Percentiles rank a stretch among this genome's conserved stretches.
Conservation (phyloP, 2,888 invertebrate genomes). For the Melolontha melolontha region DNA sequence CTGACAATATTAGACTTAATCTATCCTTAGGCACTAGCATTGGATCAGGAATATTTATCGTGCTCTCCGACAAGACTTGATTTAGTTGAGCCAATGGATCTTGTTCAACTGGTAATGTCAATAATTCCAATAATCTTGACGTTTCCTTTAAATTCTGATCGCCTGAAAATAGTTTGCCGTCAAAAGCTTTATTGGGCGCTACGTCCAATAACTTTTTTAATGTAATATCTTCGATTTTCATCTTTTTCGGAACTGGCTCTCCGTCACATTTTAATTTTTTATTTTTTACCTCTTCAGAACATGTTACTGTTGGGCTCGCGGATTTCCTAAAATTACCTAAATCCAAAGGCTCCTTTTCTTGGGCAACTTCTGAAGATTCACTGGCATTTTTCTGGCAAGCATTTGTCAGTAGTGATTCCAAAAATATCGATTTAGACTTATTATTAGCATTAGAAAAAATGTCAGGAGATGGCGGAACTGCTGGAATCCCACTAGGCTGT, state of each 20-base stretch:
- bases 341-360: slow-evolving; percentile 77
- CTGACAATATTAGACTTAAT: slow-evolving; percentile 76
- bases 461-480: slow-evolving; percentile 78
- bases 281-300: slow-evolving; percentile 78
- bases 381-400: slow-evolving; percentile 60
- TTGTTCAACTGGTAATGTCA: slow-evolving; percentile 64
- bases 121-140: slow-evolving; percentile 64
- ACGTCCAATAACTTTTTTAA: slow-evolving; percentile 68
- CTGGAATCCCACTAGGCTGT: slow-evolving; percentile 78
- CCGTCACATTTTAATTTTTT: slow-evolving; percentile 60
- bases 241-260: slow-evolving; percentile 68
- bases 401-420: slow-evolving; percentile 70
- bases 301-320: slow-evolving; percentile 80
- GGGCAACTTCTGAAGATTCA: slow-evolving; percentile 48
- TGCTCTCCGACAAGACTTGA: slow-evolving; percentile 74
- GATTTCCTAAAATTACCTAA: slow-evolving; percentile 76
- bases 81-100: slow-evolving; percentile 79
- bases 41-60: slow-evolving; percentile 83
- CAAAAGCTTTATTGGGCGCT: slow-evolving; percentile 52
- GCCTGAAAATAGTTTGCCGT: slow-evolving; percentile 45
- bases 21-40: slow-evolving; percentile 83
- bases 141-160: slow-evolving; percentile 54
- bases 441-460: slow-evolving; percentile 66
- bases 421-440: slow-evolving; percentile 67
- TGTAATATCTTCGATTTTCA: slow-evolving; percentile 66